Evolutionary conservation across 2,113 vertebrate genomes (phyloP).

Genomic region (Carollia perspicillata): DNA sequence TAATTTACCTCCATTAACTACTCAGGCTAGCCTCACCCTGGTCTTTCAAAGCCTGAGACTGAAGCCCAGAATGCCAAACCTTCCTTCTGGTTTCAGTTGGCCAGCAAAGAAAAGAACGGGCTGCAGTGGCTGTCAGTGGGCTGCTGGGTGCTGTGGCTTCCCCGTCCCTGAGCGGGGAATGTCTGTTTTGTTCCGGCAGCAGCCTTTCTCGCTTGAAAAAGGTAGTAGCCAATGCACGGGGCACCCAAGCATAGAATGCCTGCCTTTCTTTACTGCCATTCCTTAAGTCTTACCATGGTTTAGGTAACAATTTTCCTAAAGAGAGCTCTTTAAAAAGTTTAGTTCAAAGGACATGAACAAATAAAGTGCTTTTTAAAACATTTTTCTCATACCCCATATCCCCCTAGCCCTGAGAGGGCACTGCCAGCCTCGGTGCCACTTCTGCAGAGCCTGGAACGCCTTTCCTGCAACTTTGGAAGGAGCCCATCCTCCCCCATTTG

Average conservation of each 20-base stretch:
- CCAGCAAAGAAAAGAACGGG: not conserved
- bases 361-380: not conserved
- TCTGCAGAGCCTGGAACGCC: not conserved
- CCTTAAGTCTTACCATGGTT: not conserved
- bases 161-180: not conserved
- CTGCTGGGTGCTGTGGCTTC: not conserved
- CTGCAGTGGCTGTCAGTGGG: fast-evolving
- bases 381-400: not conserved
- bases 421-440: not conserved
- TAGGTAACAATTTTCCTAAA: not conserved
- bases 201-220: not conserved
- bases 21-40: not conserved
- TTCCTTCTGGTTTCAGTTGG: not conserved
- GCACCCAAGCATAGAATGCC: not conserved
- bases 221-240: not conserved
- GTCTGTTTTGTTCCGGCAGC: not conserved
- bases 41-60: not conserved
- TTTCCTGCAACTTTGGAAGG: not conserved
- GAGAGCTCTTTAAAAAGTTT: not conserved
- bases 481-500: not conserved
- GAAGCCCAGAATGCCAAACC: not conserved
- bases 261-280: not conserved
- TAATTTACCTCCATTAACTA: not conserved
- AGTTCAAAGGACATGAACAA: not conserved
- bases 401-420: not conserved